These are phyloP conservation scores for Drosophila subpulchrella DNA, from an alignment of 1,140 invertebrate genomes.

Conservation along the genomic window DNA sequence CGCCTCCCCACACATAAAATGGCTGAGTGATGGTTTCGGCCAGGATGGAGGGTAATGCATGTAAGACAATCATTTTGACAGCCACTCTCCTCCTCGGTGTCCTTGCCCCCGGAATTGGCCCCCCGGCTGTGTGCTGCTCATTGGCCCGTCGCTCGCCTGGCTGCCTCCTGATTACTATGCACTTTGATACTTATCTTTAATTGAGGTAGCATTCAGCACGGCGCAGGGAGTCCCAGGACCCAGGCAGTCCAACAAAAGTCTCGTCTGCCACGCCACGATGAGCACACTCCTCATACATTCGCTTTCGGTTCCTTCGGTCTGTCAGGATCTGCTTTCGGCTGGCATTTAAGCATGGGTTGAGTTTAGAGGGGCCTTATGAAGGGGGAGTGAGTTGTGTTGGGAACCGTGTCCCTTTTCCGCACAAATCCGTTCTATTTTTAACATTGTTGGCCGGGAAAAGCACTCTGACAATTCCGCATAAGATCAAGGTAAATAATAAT, in stretches of 20 bases:
- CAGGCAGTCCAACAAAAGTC: slow-evolving; percentile 38
- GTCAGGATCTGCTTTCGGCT: slow-evolving; percentile 19
- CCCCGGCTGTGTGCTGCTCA: slow-evolving; percentile 41
- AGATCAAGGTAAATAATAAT: background rate
- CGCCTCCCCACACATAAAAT: slow-evolving; percentile 39
- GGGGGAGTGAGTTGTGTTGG: slow-evolving; percentile 12
- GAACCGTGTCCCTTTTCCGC: background rate
- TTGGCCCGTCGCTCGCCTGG: slow-evolving; percentile 70
- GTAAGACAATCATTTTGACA: slow-evolving; percentile 82
- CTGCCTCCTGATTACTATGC: slow-evolving; percentile 80
- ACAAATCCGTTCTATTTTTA: background rate
- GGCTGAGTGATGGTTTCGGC: slow-evolving; percentile 40
- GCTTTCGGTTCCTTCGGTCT: slow-evolving; percentile 11
- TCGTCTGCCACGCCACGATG: slow-evolving; percentile 40
- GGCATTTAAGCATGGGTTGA: background rate
- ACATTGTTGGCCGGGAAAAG: background rate
- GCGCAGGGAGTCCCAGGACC: slow-evolving; percentile 26
- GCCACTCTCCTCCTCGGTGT: slow-evolving; percentile 44
- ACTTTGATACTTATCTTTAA: slow-evolving; percentile 83
- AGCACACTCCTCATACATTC: slow-evolving; percentile 33
- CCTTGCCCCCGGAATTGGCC: slow-evolving; percentile 8
- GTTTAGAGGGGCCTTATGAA: background rate
- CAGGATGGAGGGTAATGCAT: slow-evolving; percentile 69
- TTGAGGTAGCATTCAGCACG: slow-evolving; percentile 72
- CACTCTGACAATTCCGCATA: background rate